Evolutionary conservation across 2,797 vertebrate species (phyloP), one percentile per base, ranked within the genome.

Genomic region (Ibycter americanus): DNA sequence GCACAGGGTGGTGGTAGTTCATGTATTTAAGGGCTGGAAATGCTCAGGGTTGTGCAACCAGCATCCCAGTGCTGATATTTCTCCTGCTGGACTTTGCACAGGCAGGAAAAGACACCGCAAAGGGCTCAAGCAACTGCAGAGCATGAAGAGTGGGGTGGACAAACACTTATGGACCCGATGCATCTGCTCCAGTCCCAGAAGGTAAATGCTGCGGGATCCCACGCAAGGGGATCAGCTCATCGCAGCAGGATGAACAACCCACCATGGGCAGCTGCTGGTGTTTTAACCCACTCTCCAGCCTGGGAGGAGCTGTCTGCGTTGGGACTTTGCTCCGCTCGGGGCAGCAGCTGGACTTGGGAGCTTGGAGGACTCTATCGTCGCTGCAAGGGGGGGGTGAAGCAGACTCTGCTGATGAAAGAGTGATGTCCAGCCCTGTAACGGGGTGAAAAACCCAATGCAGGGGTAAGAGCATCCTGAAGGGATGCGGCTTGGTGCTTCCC

Each of bases 401-500:
- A 23, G 27, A 29, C 23, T n/a, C 29, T 32, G 26, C 34, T 22
- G 67, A 31, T 12, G 36, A 42, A 72, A 32, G 10, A 56, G 27
- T 3, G 0, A 70, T 3, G 15, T 46, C 19, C 73, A n/a, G 23
- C 65, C 22, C 34, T 12, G 0, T 22, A 56, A 80, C 0, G 8
- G 6, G 51, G 44, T 36, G 49, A 88, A 65, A 71, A 80, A 36
- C 26, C 21, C 58, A 21, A 31, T 1, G 2, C 1, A n/a, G 44
- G 34, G 21, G 26, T 10, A 42, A 49, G 10, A 56, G 10, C 51
- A 27, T 34, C 32, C 59, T 6, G 31, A 65, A 42, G 2, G 7
- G 34, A 36, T 13, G 32, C 8, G 3, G 16, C 54, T 59, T 3
- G 1, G 34, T 22, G 42, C 42, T 32, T 31, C 27, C 15, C 26